A percentile compares a stretch with the other conserved stretches of the same genome.
Evolutionary conservation across 2,888 invertebrate species (phyloP).

Genomic region (Metallyticus violacea): DNA sequence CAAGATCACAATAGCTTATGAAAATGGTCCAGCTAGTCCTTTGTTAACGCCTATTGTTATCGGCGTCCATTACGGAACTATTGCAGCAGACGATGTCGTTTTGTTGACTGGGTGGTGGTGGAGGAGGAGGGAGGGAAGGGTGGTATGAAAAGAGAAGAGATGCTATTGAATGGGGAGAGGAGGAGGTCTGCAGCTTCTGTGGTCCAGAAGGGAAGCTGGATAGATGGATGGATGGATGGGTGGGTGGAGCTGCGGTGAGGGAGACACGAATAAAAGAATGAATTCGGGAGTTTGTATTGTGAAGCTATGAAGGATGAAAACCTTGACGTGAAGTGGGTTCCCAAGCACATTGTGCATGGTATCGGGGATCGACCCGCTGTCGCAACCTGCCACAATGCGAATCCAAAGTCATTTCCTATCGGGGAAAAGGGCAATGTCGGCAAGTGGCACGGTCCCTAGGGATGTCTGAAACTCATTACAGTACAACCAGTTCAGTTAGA

Average conservation of each 20-base stretch:
- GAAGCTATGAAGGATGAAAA: conserved; percentile 35
- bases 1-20: conserved; percentile 37
- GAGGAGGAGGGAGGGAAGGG: background rate
- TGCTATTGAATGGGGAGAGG: conserved; percentile 26
- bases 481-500: too few species aligned
- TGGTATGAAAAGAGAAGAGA: conserved; percentile 23
- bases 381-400: background rate
- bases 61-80: conserved; percentile 37
- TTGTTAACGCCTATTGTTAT: conserved; percentile 37
- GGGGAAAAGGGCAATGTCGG: background rate
- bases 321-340: conserved; percentile 25
- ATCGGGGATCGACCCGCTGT: conserved; percentile 12
- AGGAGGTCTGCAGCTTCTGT: conserved; percentile 22
- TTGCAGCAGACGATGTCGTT: conserved; percentile 35
- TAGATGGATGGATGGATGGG: conserved; percentile 15
- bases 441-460: background rate
- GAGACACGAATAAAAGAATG: conserved; percentile 32
- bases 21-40: conserved; percentile 37
- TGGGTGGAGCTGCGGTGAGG: background rate
- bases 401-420: conserved; percentile 18
- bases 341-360: conserved; percentile 11
- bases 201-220: conserved; percentile 22
- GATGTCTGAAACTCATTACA: too few species aligned
- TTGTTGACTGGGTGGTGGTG: conserved; percentile 33
- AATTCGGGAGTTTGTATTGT: conserved; percentile 35